Base-by-base conservation (phyloP, 2,888 invertebrate genomes). In the Blastobasis adustella region DNA sequence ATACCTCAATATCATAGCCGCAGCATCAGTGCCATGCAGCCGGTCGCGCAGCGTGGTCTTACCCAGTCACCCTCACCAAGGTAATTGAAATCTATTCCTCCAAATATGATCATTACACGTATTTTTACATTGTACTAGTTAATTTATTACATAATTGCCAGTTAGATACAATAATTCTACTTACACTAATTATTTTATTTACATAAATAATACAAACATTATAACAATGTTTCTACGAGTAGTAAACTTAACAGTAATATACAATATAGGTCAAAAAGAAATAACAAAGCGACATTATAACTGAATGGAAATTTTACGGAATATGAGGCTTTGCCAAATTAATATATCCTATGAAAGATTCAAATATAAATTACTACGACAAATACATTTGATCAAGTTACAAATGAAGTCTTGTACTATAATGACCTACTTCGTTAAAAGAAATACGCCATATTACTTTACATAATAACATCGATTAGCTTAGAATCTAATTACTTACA, bases 151-250 rank as follows among this genome's bases (percentile, higher is more conserved):
- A 10, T 41, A 43, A 45, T 45, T n/a, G 23, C 51, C 57, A 51
- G 54, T 64, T 67, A 71, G 61, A 66, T 79, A 76, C 70, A 78
- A 76, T 79, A 76, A 58, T 70, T 51, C 73, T 80, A 84, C 76
- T 77, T 81, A 79, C 46, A 70, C 52, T 64, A 65, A 8, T 23
- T 23, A 23, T 56, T 60, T 65, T 87, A 86, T 87, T 74, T 86
- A 87, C 86, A 87, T 73, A 79, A 82, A 84, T 84, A 85, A 82
- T 86, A 86, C 82, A 85, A 82, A 86, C 78, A 79, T 80, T 68
- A 66, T 65, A 88, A 87, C 85, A 80, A 84, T 81, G 77, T 78
- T 71, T 60, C 70, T 48, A 52, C 23, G 50, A 50, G 37, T 65
- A 72, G 61, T 74, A 86, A 86, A 86, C 86, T 84, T 86, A 88